Evolutionary conservation across 2,888 invertebrate species (phyloP).

Genomic region (Serrognathus titanus): DNA sequence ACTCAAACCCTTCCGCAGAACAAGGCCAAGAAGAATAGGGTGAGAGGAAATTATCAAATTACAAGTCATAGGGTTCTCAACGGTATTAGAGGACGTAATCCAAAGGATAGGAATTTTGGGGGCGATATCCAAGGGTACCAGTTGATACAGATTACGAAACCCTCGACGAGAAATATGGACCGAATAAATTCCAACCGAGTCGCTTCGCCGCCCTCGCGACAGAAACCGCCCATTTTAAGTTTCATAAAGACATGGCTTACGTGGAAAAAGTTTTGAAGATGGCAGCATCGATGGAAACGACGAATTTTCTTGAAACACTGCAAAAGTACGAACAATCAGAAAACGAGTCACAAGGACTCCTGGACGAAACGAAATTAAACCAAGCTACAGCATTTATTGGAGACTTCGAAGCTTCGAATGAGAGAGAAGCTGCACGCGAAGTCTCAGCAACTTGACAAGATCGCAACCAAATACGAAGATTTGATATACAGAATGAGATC

Average conservation of each 20-base stretch:
- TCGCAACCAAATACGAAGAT: constrained; percentile 39
- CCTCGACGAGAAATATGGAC: too few relatives aligned
- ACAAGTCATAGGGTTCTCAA: too few relatives aligned
- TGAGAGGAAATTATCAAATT: too few relatives aligned
- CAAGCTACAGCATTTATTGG: constrained; percentile 4
- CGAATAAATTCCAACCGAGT: too few relatives aligned
- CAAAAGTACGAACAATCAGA: constrained; percentile 23
- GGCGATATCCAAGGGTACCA: too few relatives aligned
- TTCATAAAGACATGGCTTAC: constrained; percentile 27
- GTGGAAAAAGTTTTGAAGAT: constrained; percentile 22
- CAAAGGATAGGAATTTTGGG: too few relatives aligned
- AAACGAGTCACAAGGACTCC: constrained; percentile 5
- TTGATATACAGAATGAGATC: constrained; percentile 31
- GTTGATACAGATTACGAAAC: too few relatives aligned
- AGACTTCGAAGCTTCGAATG: constrained; percentile 6
- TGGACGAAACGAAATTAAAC: constrained; percentile 3
- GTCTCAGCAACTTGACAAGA: constrained; percentile 31
- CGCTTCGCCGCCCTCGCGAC: too few relatives aligned
- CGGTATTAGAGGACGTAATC: too few relatives aligned
- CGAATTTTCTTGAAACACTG: constrained; percentile 20
- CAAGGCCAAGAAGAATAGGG: too few relatives aligned
- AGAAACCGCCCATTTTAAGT: constrained; percentile 15
- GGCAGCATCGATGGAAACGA: constrained; percentile 6
- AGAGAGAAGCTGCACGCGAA: constrained; percentile 22
- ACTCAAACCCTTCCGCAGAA: too few relatives aligned